Conservation (phyloP, 2,113 vertebrate genomes). For the Myotis lucifugus region DNA sequence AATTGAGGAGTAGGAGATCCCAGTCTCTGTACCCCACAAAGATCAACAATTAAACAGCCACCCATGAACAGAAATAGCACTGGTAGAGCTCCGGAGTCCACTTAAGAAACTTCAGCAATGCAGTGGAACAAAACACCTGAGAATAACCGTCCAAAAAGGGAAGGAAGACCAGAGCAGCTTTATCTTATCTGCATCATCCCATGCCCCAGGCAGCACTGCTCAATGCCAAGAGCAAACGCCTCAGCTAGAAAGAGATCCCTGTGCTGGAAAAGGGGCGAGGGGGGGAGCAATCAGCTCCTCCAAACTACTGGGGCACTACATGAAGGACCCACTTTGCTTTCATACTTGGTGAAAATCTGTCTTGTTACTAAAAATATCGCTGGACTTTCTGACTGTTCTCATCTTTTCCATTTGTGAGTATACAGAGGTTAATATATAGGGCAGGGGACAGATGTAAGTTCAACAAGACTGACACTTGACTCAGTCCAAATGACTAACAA, state of each 20-base stretch:
- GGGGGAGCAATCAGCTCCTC: background rate
- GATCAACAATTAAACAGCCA: background rate
- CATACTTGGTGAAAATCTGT: background rate
- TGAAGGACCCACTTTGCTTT: background rate
- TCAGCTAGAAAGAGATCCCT: background rate
- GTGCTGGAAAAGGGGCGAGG: background rate
- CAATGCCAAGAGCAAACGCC: background rate
- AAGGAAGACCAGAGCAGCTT: background rate
- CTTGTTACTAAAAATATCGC: constrained; percentile 27
- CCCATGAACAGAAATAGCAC: background rate
- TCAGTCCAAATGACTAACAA: background rate
- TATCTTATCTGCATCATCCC: background rate
- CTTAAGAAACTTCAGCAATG: background rate
- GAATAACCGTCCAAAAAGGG: background rate
- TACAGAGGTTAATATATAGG: background rate
- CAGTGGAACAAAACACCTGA: background rate
- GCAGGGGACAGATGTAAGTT: background rate
- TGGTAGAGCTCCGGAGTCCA: background rate
- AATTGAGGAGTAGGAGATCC: background rate
- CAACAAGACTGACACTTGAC: background rate
- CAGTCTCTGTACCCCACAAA: background rate
- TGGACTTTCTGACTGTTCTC: background rate
- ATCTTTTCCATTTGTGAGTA: background rate
- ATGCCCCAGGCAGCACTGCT: background rate
- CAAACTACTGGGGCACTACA: background rate